Evolutionary conservation across 2,113 vertebrate species (phyloP).

Genomic region (Cinclus cinclus): DNA sequence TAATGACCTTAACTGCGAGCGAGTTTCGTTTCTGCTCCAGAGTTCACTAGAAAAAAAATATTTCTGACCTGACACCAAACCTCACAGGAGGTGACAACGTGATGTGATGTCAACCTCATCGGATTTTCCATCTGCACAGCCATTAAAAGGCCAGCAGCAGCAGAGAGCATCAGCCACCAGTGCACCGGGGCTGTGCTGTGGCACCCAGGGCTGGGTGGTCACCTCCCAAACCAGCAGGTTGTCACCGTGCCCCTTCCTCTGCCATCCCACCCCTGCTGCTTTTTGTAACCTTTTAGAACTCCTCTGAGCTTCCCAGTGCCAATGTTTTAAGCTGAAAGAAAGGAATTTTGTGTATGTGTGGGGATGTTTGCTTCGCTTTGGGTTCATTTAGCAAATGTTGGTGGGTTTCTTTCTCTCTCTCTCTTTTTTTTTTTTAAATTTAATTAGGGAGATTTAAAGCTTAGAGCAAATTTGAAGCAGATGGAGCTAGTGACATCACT

Average conservation of each 20-base stretch:
- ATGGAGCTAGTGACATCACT: constrained; percentile 12
- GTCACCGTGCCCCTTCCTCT: not conserved
- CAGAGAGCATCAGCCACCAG: not conserved
- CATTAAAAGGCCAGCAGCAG: not conserved
- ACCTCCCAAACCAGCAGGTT: not conserved
- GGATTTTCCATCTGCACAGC: not conserved
- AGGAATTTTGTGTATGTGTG: not conserved
- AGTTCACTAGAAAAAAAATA: not conserved
- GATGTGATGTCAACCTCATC: not conserved
- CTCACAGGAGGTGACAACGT: not conserved
- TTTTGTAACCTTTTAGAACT: not conserved
- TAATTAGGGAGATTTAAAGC: constrained; percentile 5
- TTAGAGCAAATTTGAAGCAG: constrained; percentile 25
- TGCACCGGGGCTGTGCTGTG: not conserved
- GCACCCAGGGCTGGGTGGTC: not conserved
- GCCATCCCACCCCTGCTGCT: not conserved
- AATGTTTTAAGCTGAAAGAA: not conserved
- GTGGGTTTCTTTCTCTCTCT: not conserved
- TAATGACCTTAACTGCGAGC: fast-evolving
- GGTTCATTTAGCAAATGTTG: not conserved
- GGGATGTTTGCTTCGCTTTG: not conserved
- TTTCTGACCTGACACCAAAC: not conserved
- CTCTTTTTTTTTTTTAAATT: not conserved
- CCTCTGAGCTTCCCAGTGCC: not conserved
- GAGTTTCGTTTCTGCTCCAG: not conserved